Percentiles rank a stretch among this genome's conserved stretches.
These are phyloP conservation scores for Cyphomyrmex costatus DNA, from an alignment of 1,140 invertebrate genomes.

Conservation along the genomic window DNA sequence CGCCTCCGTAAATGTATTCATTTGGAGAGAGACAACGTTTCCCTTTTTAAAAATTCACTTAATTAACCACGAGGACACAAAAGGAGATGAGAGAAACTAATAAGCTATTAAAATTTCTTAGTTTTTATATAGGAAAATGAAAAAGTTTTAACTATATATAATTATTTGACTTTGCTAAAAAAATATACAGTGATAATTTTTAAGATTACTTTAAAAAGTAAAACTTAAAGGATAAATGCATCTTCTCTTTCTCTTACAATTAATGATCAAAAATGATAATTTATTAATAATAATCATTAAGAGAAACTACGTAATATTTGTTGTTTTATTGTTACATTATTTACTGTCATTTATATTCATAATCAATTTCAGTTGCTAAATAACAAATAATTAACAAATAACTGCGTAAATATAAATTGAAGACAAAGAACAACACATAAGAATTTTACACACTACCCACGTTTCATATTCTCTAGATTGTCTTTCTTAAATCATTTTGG, in stretches of 20 bases:
- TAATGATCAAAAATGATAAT: background rate
- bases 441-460: background rate
- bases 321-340: background rate
- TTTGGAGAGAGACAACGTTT: conserved; percentile 7
- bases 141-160: background rate
- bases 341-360: background rate
- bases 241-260: too few species aligned
- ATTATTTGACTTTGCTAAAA: background rate
- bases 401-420: background rate
- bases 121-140: background rate
- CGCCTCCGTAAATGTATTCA: conserved; percentile 60
- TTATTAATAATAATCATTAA: background rate
- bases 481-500: background rate
- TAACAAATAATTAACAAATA: background rate
- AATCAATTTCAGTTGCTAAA: background rate
- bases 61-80: conserved; percentile 49
- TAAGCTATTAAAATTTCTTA: conserved; percentile 25
- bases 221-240: background rate
- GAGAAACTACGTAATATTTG: background rate
- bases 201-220: background rate
- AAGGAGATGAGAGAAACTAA: conserved; percentile 3
- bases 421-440: background rate
- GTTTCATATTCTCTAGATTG: background rate
- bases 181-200: background rate
- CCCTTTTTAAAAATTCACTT: conserved; percentile 18